Evolutionary conservation across 1,140 invertebrate genomes (phyloP), one percentile per base, ranked within the genome.

Genomic region (Telenomus remus): DNA sequence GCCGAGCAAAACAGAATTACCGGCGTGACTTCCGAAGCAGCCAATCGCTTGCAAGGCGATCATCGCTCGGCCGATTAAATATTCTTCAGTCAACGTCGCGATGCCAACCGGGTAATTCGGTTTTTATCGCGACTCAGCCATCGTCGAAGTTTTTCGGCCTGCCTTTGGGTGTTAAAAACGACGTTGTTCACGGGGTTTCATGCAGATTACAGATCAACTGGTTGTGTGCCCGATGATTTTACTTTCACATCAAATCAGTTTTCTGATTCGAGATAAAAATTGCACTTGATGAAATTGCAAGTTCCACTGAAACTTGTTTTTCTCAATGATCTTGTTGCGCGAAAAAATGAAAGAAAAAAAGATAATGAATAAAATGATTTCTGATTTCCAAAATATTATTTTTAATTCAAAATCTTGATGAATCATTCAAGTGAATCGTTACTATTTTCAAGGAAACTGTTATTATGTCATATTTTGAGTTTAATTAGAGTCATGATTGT

Each of bases 1-100:
- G 34, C 48, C 49, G 64, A 73, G 61, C 48, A 53, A 73, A 73
- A 65, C 49, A 61, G 56, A 61, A 73, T 73, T 65, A 54, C 60
- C 43, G 46, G 70, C 44, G 54, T 46, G 55, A 61, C 69, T 72
- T 72, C 55, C 60, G 69, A 61, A 39, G 48, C 57, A 19, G 15
- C 14, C 19, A 46, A 72, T 72, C 68, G 44, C 51, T 64, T 72
- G 48, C 55, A 42, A 54, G 12, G 34, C 50, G 70, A 73, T 66
- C 55, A 60, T 66, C 60, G 50, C 54, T 27, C 19, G 15, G 33
- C 57, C 39, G 53, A 72, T 72, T 73, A 59, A 64, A 65, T 73
- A 65, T 65, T 65, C 53, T 7, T 34, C 39, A 11, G 37, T 39
- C 37, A 39, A 10, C 14, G 16, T 48, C 44, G 49, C 57, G 44